A percentile compares a stretch with the other conserved stretches of the same genome.
Evolutionary conservation across 2,797 vertebrate species (phyloP).

Genomic region (Silurus lanzhouensis): DNA sequence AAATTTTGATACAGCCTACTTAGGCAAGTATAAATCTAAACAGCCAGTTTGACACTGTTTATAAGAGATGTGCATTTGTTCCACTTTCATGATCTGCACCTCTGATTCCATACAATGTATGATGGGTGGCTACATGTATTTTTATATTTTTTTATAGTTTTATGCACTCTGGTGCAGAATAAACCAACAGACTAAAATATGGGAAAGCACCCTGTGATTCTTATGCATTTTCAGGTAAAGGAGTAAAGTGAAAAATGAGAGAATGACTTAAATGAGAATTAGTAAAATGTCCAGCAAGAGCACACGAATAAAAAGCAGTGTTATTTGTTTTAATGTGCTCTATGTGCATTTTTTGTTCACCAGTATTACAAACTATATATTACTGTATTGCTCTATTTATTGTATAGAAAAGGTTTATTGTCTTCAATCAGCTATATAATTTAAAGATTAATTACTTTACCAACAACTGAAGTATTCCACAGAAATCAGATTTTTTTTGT

Average conservation of each 20-base stretch:
- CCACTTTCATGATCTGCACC: background rate
- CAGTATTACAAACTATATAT: too few relatives aligned
- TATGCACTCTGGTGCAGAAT: background rate
- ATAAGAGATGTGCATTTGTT: background rate
- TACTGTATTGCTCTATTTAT: too few relatives aligned
- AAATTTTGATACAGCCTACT: background rate
- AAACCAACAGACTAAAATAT: background rate
- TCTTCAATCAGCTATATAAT: background rate
- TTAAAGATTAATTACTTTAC: background rate
- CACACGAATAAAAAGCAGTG: background rate
- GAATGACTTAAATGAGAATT: background rate
- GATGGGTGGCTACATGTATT: background rate
- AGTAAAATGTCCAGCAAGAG: background rate
- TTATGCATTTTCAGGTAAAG: background rate
- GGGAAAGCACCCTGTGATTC: background rate
- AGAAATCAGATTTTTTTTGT: background rate
- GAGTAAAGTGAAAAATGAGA: background rate
- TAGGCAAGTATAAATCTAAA: background rate
- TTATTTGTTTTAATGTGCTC: too few relatives aligned
- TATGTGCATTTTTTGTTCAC: background rate
- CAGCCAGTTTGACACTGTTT: background rate
- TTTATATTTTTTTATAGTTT: background rate
- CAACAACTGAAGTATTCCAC: background rate
- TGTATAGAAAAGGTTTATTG: too few relatives aligned
- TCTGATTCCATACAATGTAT: background rate